Conservation (phyloP, 2,113 vertebrate species). For the Lethenteron reissneri region DNA sequence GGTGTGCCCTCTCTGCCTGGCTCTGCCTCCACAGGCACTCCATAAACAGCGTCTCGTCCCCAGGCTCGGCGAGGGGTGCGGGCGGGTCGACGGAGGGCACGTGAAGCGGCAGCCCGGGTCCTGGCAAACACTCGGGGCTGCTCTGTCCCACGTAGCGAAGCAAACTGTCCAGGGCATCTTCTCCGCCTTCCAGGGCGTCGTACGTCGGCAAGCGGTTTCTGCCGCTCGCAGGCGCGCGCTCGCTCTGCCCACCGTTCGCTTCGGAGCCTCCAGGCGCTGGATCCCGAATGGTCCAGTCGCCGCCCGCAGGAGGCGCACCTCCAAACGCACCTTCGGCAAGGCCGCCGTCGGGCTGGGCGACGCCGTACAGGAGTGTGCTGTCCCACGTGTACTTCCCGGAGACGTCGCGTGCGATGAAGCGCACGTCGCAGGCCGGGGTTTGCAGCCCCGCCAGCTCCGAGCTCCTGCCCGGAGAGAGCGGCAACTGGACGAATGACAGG, state of each 20-base stretch:
- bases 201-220: background rate
- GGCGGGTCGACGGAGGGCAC: background rate
- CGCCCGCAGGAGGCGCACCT: background rate
- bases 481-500: background rate
- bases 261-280: too few species aligned
- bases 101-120: slow-evolving; percentile 3
- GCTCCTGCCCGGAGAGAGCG: too few species aligned
- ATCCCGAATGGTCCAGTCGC: too few species aligned
- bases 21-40: background rate
- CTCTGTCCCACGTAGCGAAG: slow-evolving; percentile 74
- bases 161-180: slow-evolving; percentile 79
- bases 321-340: background rate
- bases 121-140: slow-evolving; percentile 68
- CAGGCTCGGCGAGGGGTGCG: background rate
- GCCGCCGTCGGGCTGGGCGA: slow-evolving; percentile 21
- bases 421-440: slow-evolving; percentile 62
- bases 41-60: background rate
- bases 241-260: too few species aligned
- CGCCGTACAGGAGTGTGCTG: slow-evolving; percentile 74
- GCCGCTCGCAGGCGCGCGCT: too few species aligned
- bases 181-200: slow-evolving; percentile 61
- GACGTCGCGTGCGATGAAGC: slow-evolving; percentile 74
- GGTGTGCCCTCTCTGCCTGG: background rate
- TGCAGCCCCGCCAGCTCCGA: slow-evolving; percentile 61
- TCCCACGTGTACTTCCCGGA: slow-evolving; percentile 97